Evolutionary conservation across 1,140 invertebrate species (phyloP).

Genomic region (Nautilus pompilius): DNA sequence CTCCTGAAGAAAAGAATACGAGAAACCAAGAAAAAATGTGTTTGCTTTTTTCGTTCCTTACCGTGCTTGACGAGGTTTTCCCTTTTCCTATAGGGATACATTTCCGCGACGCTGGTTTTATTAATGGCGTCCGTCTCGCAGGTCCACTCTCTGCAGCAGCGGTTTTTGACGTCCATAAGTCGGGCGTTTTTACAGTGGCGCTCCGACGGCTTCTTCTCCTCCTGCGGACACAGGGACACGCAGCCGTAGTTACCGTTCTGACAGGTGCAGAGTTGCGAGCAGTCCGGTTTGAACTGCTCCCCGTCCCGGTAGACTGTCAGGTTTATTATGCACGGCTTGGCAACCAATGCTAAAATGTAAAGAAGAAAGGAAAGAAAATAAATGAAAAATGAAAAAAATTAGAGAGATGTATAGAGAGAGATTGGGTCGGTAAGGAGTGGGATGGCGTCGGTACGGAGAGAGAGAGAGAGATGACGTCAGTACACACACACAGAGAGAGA

Average conservation of each 20-base stretch:
- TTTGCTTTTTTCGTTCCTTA: no score
- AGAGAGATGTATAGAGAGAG: neutral
- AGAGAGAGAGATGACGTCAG: neutral
- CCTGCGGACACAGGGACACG: constrained; percentile 69
- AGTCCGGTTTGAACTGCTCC: constrained; percentile 66
- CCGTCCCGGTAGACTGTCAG: constrained; percentile 65
- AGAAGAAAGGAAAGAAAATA: neutral
- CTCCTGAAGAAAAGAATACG: no score
- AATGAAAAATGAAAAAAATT: neutral
- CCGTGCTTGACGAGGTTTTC: no score
- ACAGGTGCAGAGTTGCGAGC: constrained; percentile 68
- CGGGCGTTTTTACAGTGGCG: constrained; percentile 61
- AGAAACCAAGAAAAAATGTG: no score
- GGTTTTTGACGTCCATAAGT: constrained; percentile 66
- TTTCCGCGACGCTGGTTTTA: no score
- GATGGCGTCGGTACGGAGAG: neutral
- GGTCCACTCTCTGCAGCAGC: constrained; percentile 73
- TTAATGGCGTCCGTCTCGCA: constrained; percentile 54
- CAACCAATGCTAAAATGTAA: constrained; percentile 26
- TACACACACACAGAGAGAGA: neutral
- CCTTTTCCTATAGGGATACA: no score
- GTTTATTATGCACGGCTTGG: constrained; percentile 56
- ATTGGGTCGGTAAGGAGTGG: neutral
- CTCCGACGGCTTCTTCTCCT: constrained; percentile 63
- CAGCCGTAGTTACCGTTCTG: constrained; percentile 70